These are phyloP conservation scores for Hydrotaea cyrtoneurina DNA, from an alignment of 2,888 invertebrate species.

Conservation along the genomic window DNA sequence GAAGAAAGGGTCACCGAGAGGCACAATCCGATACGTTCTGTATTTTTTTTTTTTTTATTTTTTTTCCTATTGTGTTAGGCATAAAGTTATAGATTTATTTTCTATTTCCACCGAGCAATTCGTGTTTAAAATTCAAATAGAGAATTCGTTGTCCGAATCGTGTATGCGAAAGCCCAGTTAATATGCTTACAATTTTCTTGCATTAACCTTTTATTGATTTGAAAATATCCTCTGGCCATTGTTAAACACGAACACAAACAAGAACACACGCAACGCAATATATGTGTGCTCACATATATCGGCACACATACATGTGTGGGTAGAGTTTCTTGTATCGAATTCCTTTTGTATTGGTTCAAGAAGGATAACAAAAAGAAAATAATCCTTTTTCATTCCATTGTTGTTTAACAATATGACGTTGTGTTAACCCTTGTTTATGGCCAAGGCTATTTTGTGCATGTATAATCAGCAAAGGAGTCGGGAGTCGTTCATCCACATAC, in stretches of 20 bases:
- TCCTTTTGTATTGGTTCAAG: constrained; percentile 22
- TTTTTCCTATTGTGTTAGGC: not conserved
- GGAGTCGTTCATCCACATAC: constrained; percentile 1
- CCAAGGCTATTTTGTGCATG: constrained; percentile 19
- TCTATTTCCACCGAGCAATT: constrained; percentile 26
- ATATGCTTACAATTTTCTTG: constrained; percentile 49
- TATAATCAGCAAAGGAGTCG: constrained; percentile 16
- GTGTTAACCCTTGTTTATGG: constrained; percentile 37
- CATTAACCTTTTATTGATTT: constrained; percentile 61
- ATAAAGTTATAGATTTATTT: constrained; percentile 43
- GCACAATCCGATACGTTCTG: not conserved
- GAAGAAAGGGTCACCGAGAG: constrained; percentile 9
- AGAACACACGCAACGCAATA: not conserved
- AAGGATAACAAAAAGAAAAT: constrained; percentile 25
- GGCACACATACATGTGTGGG: not conserved
- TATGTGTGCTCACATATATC: not conserved
- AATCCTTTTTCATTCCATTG: constrained; percentile 43
- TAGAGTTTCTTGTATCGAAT: not conserved
- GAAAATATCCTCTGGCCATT: constrained; percentile 63
- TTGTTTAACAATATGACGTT: constrained; percentile 39
- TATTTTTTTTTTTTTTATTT: too few species aligned
- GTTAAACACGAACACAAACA: not conserved
- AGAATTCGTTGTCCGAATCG: not conserved
- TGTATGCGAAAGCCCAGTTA: constrained; percentile 24
- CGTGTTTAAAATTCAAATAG: constrained; percentile 42